Conservation (phyloP, 2,888 invertebrate genomes). For the Lasioglossum pauxillum region DNA sequence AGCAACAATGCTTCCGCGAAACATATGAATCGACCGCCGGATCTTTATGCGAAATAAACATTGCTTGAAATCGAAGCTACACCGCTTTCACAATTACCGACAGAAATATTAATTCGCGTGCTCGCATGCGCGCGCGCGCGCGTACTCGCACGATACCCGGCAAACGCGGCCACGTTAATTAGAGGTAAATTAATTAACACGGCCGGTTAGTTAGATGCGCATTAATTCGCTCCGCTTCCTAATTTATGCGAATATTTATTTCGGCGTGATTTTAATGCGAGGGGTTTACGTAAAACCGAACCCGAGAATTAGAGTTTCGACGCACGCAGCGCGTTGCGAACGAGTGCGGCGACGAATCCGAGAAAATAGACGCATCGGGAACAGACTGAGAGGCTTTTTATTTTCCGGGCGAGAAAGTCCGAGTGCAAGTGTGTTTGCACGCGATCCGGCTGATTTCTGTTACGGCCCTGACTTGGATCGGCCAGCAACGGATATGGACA, state of each 20-base stretch:
- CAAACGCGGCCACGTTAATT: constrained; percentile 56
- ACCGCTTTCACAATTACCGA: not conserved
- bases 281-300: constrained; percentile 1
- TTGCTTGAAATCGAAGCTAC: not conserved
- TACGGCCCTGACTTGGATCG: constrained; percentile 56
- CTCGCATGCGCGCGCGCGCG: not conserved
- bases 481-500: constrained; percentile 41
- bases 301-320: not conserved
- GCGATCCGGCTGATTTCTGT: constrained; percentile 16
- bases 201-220: constrained; percentile 44
- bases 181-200: constrained; percentile 63
- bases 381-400: no score
- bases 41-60: not conserved
- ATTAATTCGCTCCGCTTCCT: constrained; percentile 47
- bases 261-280: not conserved
- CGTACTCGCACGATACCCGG: not conserved
- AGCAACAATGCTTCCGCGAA: not conserved
- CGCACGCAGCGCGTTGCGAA: not conserved
- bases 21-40: not conserved
- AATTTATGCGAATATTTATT: constrained; percentile 55
- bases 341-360: not conserved
- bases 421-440: constrained; percentile 4
- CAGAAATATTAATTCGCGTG: constrained; percentile 30
- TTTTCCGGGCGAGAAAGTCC: constrained; percentile 35
- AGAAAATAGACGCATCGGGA: not conserved